A percentile compares a stretch with the other conserved stretches of the same genome.
Conservation (phyloP, 2,888 invertebrate genomes). For the Eupithecia inturbata region DNA sequence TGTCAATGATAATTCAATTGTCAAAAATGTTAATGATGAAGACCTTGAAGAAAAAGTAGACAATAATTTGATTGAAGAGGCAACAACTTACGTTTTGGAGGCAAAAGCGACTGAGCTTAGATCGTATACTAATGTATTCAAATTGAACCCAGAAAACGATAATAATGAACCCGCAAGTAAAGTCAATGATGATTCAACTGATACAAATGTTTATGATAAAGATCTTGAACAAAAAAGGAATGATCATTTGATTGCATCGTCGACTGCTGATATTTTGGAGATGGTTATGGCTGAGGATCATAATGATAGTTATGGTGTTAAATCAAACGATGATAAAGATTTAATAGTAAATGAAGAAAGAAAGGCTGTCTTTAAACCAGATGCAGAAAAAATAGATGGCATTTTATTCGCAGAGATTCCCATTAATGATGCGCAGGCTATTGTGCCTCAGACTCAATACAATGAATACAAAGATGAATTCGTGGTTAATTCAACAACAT, state of each 20-base stretch:
- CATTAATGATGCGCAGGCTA: background rate
- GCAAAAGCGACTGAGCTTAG: background rate
- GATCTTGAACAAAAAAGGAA: background rate
- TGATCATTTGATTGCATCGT: background rate
- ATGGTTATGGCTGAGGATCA: background rate
- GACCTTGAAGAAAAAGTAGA: background rate
- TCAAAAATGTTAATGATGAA: no score
- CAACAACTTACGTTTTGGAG: background rate
- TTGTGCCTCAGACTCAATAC: background rate
- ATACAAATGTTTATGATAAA: background rate
- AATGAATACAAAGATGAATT: background rate
- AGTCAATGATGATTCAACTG: background rate
- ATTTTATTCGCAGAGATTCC: background rate
- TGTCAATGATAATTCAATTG: no score
- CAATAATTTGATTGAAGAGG: background rate
- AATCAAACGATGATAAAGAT: background rate
- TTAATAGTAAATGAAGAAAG: background rate
- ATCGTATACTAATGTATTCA: background rate
- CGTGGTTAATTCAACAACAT: background rate
- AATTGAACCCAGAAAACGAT: background rate
- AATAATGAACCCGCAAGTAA: background rate
- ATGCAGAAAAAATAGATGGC: background rate
- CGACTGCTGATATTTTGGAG: background rate
- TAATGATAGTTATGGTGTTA: background rate
- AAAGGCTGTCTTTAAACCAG: background rate